These are phyloP conservation scores for Holacanthus passer DNA, from an alignment of 2,113 vertebrate species.

Conservation along the genomic window DNA sequence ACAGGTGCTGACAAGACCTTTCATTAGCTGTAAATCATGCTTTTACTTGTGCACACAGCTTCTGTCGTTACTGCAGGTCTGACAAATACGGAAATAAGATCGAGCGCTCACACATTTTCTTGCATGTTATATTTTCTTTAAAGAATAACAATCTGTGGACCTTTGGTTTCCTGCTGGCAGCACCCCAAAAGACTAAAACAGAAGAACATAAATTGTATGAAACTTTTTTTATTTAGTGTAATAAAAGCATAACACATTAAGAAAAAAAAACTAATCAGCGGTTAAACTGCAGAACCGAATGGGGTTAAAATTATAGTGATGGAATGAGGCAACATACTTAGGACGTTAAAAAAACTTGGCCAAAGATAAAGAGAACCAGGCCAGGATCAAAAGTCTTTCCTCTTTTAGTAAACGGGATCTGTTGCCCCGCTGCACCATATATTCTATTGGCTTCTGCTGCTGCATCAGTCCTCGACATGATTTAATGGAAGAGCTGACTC, in stretches of 20 bases:
- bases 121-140: not conserved
- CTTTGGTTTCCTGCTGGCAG: not conserved
- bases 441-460: not conserved
- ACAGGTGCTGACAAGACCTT: constrained; percentile 78
- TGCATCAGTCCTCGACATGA: constrained; percentile 25
- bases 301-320: not conserved
- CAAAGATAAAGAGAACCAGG: not conserved
- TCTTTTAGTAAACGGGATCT: not conserved
- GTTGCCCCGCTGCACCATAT: not conserved
- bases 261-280: not conserved
- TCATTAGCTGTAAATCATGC: constrained; percentile 77
- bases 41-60: constrained; percentile 57
- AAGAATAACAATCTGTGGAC: not conserved
- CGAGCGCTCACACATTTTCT: not conserved
- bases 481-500: constrained; percentile 42
- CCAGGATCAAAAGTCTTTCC: not conserved
- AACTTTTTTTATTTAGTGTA: not conserved
- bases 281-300: not conserved
- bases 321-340: not conserved
- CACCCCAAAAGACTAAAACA: not conserved
- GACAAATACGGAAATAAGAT: not conserved
- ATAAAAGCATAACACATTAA: not conserved
- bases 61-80: constrained; percentile 23
- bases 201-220: not conserved
- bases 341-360: not conserved